A percentile compares a stretch with the other conserved stretches of the same genome.
phyloP scores from a whole-genome alignment of 2,113 vertebrate genomes.

The Rhombomys opimus region DNA sequence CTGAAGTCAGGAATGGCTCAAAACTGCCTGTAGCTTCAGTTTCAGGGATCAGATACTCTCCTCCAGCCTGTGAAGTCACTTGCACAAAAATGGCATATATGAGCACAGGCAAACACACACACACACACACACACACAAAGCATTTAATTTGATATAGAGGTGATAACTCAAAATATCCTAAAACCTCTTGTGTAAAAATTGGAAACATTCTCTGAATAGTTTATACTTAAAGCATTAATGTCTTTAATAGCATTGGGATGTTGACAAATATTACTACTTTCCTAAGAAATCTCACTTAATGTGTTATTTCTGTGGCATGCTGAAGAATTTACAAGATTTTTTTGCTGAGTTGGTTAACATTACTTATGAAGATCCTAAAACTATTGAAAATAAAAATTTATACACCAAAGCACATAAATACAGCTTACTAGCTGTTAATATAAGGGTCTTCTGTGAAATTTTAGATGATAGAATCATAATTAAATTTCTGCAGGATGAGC shows the following conservation, averaged over 20 bases:
- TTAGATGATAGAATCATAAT: background rate
- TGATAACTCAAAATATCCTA: background rate
- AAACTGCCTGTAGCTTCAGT: no score
- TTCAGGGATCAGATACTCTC: no score
- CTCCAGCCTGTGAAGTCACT: no score
- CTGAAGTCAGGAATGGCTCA: no score
- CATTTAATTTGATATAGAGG: background rate
- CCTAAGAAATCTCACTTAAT: background rate
- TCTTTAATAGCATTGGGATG: background rate
- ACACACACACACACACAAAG: no score
- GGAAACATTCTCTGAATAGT: background rate
- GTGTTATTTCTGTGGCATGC: background rate
- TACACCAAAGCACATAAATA: background rate
- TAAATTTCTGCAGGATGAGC: background rate
- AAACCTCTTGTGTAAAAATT: background rate
- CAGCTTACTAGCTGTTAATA: background rate
- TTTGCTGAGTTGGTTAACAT: background rate
- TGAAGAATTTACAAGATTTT: background rate
- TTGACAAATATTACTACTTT: background rate
- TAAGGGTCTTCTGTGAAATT: background rate
- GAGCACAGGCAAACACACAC: no score
- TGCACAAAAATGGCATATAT: no score
- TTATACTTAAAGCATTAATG: background rate
- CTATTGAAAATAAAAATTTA: background rate
- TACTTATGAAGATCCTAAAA: background rate